Evolutionary conservation across 1,140 invertebrate species (phyloP).

Genomic region (Drosophila pachea): DNA sequence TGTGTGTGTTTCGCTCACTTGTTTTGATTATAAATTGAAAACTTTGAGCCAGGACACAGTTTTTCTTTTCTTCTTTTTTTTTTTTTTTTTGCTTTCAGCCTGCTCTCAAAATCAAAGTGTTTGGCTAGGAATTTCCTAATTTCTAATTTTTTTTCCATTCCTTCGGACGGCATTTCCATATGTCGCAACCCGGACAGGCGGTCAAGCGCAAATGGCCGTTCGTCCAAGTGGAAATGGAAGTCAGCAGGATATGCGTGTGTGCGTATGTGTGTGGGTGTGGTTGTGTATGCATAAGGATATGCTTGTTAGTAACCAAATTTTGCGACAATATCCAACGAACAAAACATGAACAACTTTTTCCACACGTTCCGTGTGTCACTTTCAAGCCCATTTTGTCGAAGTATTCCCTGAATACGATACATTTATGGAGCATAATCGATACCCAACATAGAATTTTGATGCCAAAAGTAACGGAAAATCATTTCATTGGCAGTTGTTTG

Average conservation of each 20-base stretch:
- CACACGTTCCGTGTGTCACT: constrained; percentile 21
- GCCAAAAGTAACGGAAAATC: too few species aligned
- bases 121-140: constrained; percentile 57
- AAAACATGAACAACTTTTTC: constrained; percentile 16
- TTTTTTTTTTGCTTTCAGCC: not conserved
- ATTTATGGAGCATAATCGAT: not conserved
- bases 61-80: not conserved
- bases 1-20: constrained; percentile 26
- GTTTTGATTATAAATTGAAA: constrained; percentile 77
- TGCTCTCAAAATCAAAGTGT: constrained; percentile 63
- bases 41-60: constrained; percentile 45
- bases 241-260: not conserved
- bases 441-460: not conserved
- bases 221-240: constrained; percentile 51
- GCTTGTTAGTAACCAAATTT: constrained; percentile 59
- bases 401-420: not conserved
- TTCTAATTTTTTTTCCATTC: not conserved
- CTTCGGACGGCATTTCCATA: constrained; percentile 57
- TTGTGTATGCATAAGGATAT: constrained; percentile 42
- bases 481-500: too few species aligned
- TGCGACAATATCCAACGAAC: constrained; percentile 25
- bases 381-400: constrained; percentile 19
- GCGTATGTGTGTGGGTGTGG: not conserved
- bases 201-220: constrained; percentile 61
- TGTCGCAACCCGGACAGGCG: constrained; percentile 53